A percentile compares a stretch with the other conserved stretches of the same genome.
Evolutionary conservation across 2,113 vertebrate genomes (phyloP).

Genomic region (Setophaga petechia): DNA sequence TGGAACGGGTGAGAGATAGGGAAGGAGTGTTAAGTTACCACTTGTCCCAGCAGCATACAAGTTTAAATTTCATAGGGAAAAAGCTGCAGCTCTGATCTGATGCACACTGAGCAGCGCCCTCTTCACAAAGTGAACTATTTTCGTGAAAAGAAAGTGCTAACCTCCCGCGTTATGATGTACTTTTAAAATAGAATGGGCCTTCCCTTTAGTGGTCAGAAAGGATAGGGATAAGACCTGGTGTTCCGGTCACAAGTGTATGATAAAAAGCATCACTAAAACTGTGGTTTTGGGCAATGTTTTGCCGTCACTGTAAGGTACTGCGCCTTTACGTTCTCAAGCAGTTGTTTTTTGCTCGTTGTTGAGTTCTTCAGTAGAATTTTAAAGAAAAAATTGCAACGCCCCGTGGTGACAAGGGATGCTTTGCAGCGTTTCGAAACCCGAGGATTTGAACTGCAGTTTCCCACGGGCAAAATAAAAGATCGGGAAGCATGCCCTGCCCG

Average conservation of each 20-base stretch:
- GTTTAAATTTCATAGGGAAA: not conserved
- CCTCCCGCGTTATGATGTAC: not conserved
- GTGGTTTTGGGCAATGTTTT: accelerated
- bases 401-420: accelerated
- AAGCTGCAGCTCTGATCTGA: not conserved
- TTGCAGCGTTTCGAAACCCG: too few relatives aligned
- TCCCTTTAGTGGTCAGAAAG: accelerated
- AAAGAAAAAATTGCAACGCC: not conserved
- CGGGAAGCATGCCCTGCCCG: accelerated
- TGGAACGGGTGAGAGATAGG: not conserved
- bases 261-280: not conserved
- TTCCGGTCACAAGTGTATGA: not conserved
- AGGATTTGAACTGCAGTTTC: accelerated
- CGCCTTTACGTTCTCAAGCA: accelerated
- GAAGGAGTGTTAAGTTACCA: not conserved
- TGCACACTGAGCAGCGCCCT: not conserved
- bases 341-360: not conserved
- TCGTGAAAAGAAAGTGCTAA: not conserved
- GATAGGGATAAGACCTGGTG: not conserved
- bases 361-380: not conserved
- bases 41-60: not conserved
- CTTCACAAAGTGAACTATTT: not conserved
- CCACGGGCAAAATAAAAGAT: accelerated
- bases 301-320: not conserved
- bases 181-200: not conserved